Conservation (phyloP, 2,113 vertebrate species). For the Poeciliopsis occidentalis region DNA sequence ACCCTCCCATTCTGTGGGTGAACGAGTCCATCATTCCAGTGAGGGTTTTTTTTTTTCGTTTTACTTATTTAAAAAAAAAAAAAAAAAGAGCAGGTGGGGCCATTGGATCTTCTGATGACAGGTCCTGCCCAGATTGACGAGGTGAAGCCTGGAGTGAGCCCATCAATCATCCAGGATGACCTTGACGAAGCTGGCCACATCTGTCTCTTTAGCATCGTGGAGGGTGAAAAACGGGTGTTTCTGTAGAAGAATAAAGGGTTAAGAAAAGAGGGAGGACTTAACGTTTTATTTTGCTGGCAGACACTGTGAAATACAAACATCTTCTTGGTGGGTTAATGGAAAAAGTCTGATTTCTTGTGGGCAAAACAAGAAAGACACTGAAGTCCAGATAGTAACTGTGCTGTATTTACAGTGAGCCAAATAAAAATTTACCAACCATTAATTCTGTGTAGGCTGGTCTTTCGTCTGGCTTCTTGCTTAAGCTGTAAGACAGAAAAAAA, state of each 20-base stretch:
- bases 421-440: slow-evolving; percentile 85
- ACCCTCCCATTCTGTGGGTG: slow-evolving; percentile 50
- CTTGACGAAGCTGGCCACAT: slow-evolving; percentile 99
- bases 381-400: background rate
- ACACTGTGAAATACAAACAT: background rate
- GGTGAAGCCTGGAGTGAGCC: slow-evolving; percentile 42
- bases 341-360: slow-evolving; percentile 61
- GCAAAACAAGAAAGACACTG: slow-evolving; percentile 7
- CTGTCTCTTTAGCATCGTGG: slow-evolving; percentile 98
- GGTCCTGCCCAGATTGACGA: slow-evolving; percentile 43
- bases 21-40: slow-evolving; percentile 74
- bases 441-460: slow-evolving; percentile 96
- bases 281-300: background rate
- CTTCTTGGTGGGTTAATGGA: slow-evolving; percentile 5
- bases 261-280: background rate
- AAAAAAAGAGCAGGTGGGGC: slow-evolving; percentile 29
- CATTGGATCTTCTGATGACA: slow-evolving; percentile 56
- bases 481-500: slow-evolving; percentile 80
- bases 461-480: slow-evolving; percentile 99
- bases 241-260: slow-evolving; percentile 64
- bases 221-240: slow-evolving; percentile 94
- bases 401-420: background rate
- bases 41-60: slow-evolving; percentile 39
- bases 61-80: slow-evolving; percentile 25
- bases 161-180: slow-evolving; percentile 92